These are phyloP conservation scores for Scelioninae gen. 1 DNA, from an alignment of 2,888 invertebrate species.

Conservation along the genomic window DNA sequence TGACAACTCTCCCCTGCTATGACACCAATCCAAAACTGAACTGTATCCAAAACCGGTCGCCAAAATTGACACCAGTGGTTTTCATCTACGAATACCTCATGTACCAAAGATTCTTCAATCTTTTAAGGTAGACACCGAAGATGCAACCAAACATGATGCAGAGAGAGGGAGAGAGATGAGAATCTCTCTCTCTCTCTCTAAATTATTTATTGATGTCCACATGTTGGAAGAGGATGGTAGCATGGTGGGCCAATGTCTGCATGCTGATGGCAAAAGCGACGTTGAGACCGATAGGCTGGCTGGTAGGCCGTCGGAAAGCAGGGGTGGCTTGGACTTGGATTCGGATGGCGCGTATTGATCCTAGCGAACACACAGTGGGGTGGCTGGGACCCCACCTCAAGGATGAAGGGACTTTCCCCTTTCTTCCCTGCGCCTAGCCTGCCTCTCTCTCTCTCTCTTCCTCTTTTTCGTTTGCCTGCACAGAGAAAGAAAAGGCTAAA, in stretches of 20 bases:
- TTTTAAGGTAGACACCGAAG: background rate
- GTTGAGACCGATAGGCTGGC: constrained; percentile 70
- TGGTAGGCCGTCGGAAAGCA: constrained; percentile 76
- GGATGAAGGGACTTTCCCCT: constrained; percentile 76
- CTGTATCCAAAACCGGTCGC: background rate
- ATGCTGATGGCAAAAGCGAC: constrained; percentile 52
- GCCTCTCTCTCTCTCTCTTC: constrained; percentile 60
- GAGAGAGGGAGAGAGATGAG: no score
- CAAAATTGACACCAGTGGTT: background rate
- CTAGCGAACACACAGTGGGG: constrained; percentile 81
- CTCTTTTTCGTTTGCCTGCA: constrained; percentile 47
- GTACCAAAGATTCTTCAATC: no score
- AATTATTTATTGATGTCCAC: constrained; percentile 57
- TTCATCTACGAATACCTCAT: no score
- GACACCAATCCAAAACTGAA: no score
- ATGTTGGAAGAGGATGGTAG: constrained; percentile 56
- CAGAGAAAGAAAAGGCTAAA: constrained; percentile 38
- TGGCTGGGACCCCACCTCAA: constrained; percentile 81
- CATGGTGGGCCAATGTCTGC: constrained; percentile 52
- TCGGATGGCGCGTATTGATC: constrained; percentile 84
- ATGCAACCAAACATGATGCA: constrained; percentile 17
- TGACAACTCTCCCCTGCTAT: no score
- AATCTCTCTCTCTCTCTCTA: constrained; percentile 13
- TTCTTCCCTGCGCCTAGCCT: constrained; percentile 56
- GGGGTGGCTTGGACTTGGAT: constrained; percentile 81